Base-by-base conservation (phyloP, 2,888 invertebrate genomes). In the Eupithecia exiguata region DNA sequence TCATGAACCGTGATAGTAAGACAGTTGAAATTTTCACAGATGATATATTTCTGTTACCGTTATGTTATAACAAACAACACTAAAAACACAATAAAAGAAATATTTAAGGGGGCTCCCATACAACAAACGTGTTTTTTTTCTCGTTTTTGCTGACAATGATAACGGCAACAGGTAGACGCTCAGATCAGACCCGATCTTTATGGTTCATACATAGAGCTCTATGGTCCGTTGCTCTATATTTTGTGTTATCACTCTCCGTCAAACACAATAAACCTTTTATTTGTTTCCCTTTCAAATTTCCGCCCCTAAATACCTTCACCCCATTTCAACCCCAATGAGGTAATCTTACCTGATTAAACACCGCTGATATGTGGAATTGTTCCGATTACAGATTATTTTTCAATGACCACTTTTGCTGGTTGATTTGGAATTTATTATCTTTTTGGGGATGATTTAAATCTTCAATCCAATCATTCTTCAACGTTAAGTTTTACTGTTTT, bases 261-360 rank as follows among this genome's bases (percentile, higher is more conserved):
- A 12, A 77, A 71, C 71, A 70, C 74, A 79, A 79, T 79, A 79
- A 80, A 77, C 77, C 75, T 65, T 77, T 79, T 79, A 78, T 81
- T 79, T 79, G 77, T 75, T 76, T 79, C 79, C 80, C 80, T 79
- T 81, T 80, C 78, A 80, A 74, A 79, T 81, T 81, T 81, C 82
- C 81, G 81, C 81, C 82, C 82, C 74, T 78, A 78, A 80, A 76
- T 75, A 77, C 74, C 72, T 74, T 77, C 77, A 80, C 80, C 80
- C 80, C 77, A 80, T 77, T 78, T 67, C 78, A 78, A 82, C 81
- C 82, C 82, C 78, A 66, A 78, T 71, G 68, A 74, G 70, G 70
- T 75, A 77, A 78, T 75, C 80, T 77, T 77, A 81, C 79, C 80
- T 62, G 81, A 82, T 81, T 78, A 82, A 81, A 80, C 78, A 78